Conservation (phyloP, 2,888 invertebrate species). For the Pollenia amentaria region DNA sequence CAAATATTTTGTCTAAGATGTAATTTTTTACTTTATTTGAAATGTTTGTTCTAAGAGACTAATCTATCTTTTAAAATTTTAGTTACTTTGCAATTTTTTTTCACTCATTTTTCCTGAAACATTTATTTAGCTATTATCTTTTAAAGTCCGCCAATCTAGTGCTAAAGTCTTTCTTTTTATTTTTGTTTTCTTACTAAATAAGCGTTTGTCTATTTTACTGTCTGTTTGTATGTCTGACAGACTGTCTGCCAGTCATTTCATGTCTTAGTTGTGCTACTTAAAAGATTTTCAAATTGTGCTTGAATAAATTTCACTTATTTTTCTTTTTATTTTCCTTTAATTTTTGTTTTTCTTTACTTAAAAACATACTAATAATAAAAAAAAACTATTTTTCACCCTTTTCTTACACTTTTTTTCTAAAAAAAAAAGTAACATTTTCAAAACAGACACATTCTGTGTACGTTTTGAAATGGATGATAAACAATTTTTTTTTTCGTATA, state of each 20-base stretch:
- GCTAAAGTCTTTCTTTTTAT: not conserved
- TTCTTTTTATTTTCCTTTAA: constrained; percentile 37
- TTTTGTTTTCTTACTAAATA: not conserved
- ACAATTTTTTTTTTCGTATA: constrained; percentile 19
- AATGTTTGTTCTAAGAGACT: too few species aligned
- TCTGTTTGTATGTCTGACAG: constrained; percentile 27
- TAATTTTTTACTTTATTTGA: too few species aligned
- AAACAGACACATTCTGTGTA: constrained; percentile 60
- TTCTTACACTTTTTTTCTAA: constrained; percentile 21
- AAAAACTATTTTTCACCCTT: constrained; percentile 60
- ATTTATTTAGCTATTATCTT: constrained; percentile 52
- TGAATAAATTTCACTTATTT: constrained; percentile 66
- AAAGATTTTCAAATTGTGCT: constrained; percentile 70
- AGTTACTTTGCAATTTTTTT: not conserved
- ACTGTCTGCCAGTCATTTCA: constrained; percentile 59
- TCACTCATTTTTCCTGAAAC: constrained; percentile 1
- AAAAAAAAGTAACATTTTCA: constrained; percentile 38
- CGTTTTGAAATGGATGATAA: constrained; percentile 47
- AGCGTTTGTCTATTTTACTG: not conserved
- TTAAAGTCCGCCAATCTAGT: constrained; percentile 42
- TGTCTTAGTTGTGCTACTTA: constrained; percentile 66
- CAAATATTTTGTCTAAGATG: too few species aligned
- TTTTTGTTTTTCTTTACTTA: constrained; percentile 37
- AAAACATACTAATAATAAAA: not conserved
- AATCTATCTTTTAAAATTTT: not conserved